A percentile compares a stretch with the other conserved stretches of the same genome.
These are phyloP conservation scores for Oriolus oriolus DNA, from an alignment of 2,113 vertebrate genomes.

Conservation along the genomic window DNA sequence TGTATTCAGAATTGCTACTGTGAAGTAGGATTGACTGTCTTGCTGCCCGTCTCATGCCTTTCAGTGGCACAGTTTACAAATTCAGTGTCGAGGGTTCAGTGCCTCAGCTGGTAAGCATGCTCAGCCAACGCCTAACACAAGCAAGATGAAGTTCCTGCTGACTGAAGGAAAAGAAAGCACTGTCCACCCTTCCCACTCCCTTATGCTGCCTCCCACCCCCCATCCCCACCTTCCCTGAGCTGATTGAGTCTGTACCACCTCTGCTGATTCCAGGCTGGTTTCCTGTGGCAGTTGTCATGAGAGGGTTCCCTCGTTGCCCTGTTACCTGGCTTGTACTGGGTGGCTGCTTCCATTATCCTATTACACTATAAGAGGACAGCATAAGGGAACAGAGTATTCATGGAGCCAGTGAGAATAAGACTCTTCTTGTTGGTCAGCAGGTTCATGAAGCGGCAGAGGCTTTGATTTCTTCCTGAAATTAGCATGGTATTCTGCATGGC, in stretches of 20 bases:
- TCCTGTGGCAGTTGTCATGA: neutral
- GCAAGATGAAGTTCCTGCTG: neutral
- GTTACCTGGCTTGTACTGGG: neutral
- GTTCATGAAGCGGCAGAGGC: neutral
- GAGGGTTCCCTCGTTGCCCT: neutral
- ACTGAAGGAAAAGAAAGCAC: neutral
- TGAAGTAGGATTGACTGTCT: neutral
- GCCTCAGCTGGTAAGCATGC: neutral
- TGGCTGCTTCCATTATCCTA: neutral
- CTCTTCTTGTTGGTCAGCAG: neutral
- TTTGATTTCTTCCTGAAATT: neutral
- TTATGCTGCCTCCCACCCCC: neutral
- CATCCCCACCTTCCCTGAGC: accelerated
- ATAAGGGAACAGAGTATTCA: neutral
- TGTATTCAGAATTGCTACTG: neutral
- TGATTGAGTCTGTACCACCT: neutral
- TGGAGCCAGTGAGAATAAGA: neutral
- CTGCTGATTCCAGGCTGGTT: neutral
- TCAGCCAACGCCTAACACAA: neutral
- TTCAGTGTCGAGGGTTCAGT: neutral
- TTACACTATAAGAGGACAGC: neutral
- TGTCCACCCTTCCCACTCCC: neutral
- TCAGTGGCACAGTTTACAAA: neutral
- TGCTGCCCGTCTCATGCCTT: neutral
- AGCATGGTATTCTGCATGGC: neutral